Percentiles rank a stretch among this genome's conserved stretches.
Conservation (phyloP, 2,888 invertebrate genomes). For the Glyphotaelius pellucidus region DNA sequence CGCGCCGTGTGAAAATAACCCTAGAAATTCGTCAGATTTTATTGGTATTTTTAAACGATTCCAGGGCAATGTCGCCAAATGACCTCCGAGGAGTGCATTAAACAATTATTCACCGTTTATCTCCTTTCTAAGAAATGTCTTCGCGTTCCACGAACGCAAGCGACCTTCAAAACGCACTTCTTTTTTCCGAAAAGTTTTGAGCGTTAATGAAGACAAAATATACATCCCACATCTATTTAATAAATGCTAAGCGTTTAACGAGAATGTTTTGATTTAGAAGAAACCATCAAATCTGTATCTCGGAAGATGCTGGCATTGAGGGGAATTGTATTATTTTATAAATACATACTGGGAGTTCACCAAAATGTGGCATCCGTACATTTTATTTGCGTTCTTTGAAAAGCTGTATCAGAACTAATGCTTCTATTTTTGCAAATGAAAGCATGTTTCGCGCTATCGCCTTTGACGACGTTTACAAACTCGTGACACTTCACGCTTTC, state of each 20-base stretch:
- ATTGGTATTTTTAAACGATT: not conserved
- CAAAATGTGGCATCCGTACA: not conserved
- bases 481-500: conserved; percentile 3
- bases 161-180: not conserved
- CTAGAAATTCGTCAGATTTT: too few relatives aligned
- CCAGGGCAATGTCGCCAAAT: not conserved
- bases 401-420: not conserved
- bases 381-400: not conserved
- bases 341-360: not conserved
- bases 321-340: not conserved
- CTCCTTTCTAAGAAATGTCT: not conserved
- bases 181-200: not conserved
- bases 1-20: not conserved
- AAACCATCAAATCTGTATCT: not conserved
- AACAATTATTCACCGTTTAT: not conserved
- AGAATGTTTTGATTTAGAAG: not conserved
- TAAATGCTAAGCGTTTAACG: not conserved
- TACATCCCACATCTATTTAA: not conserved
- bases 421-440: conserved; percentile 29
- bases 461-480: not conserved
- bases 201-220: not conserved
- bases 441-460: not conserved
- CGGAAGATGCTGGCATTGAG: not conserved
- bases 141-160: not conserved
- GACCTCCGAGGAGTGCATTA: not conserved